phyloP scores from a whole-genome alignment of 2,113 vertebrate species.

The Stigmatopora nigra region DNA sequence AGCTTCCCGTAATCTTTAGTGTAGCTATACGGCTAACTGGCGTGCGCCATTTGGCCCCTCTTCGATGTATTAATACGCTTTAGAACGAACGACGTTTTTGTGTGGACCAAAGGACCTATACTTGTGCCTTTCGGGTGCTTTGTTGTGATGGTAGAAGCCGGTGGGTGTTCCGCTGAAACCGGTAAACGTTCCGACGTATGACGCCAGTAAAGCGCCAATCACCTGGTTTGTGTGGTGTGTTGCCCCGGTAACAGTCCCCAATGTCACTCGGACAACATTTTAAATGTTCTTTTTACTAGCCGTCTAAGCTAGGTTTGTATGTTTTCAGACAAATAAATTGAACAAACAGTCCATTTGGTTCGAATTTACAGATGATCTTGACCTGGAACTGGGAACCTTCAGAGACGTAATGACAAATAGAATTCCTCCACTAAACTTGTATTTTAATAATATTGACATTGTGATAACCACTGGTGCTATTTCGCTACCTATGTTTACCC shows the following conservation, averaged over 20 bases:
- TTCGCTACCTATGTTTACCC: neutral
- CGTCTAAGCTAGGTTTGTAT: conserved; percentile 1
- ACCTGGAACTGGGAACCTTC: neutral
- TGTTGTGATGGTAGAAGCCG: neutral
- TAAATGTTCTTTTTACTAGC: conserved; percentile 1
- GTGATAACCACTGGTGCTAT: neutral
- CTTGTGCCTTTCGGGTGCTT: too few species aligned
- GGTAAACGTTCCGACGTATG: neutral
- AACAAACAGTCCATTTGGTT: neutral
- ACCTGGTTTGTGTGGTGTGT: conserved; percentile 15
- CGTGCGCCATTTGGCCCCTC: neutral
- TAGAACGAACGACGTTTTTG: neutral
- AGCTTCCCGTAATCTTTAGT: conserved; percentile 14
- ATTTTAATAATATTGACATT: neutral
- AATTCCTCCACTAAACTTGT: neutral
- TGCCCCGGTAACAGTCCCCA: conserved; percentile 46
- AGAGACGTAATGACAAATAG: neutral
- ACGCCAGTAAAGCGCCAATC: neutral
- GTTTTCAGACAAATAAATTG: neutral
- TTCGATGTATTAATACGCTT: neutral
- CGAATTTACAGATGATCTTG: neutral
- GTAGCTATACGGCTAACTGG: too few species aligned
- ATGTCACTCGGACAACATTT: conserved; percentile 24
- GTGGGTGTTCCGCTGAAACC: neutral
- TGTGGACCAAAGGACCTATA: neutral